These are phyloP conservation scores for Cyaniris semiargus DNA, from an alignment of 2,888 invertebrate species.

Conservation along the genomic window DNA sequence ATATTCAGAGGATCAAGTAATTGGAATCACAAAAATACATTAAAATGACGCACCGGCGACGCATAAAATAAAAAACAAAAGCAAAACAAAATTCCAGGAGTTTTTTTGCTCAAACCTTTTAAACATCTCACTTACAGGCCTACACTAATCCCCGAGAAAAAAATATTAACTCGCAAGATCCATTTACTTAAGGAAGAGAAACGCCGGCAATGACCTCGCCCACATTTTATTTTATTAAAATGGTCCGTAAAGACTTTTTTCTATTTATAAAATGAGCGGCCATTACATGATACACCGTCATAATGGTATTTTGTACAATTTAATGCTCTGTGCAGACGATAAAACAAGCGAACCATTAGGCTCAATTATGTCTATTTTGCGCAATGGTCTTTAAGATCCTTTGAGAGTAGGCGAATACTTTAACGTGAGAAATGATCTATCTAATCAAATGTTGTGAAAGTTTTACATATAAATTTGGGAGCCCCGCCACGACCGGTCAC, in stretches of 20 bases:
- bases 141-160: slow-evolving; percentile 51
- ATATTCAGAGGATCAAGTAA: neutral
- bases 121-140: slow-evolving; percentile 56
- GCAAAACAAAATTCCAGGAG: slow-evolving; percentile 34
- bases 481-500: neutral
- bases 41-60: slow-evolving; percentile 46
- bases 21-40: slow-evolving; percentile 9
- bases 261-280: slow-evolving; percentile 25
- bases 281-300: slow-evolving; percentile 2
- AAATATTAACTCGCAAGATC: slow-evolving; percentile 32
- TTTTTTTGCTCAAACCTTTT: slow-evolving; percentile 48
- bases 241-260: slow-evolving; percentile 26
- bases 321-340: neutral
- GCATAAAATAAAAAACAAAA: slow-evolving; percentile 47
- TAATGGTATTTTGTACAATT: slow-evolving; percentile 15
- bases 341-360: slow-evolving; percentile 5
- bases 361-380: slow-evolving; percentile 1
- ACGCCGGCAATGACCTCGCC: slow-evolving; percentile 21
- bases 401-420: neutral
- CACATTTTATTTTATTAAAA: slow-evolving; percentile 29
- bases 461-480: too few species aligned
- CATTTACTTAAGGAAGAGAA: slow-evolving; percentile 31
- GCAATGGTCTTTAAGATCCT: neutral
- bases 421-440: neutral
- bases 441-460: too few species aligned